phyloP scores from a whole-genome alignment of 2,113 vertebrate species.

The Psephotus haematonotus region DNA sequence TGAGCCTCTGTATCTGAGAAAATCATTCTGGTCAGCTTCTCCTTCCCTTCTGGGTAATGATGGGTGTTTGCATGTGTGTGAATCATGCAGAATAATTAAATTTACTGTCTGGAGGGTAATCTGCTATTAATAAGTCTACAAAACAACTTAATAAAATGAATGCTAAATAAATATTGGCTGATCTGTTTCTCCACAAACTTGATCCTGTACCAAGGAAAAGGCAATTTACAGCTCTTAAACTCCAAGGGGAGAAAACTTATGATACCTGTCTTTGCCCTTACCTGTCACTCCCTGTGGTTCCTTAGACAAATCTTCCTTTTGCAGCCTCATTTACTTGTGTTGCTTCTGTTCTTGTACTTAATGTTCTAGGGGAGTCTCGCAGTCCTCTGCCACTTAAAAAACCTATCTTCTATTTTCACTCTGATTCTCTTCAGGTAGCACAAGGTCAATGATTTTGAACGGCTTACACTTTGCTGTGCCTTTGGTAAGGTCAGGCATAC shows the following conservation, averaged over 20 bases:
- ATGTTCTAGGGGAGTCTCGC: neutral
- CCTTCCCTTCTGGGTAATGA: rapidly evolving
- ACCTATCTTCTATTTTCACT: neutral
- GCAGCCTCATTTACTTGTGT: neutral
- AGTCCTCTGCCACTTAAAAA: neutral
- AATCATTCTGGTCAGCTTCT: neutral
- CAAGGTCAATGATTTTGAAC: neutral
- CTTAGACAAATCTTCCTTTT: neutral
- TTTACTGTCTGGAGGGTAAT: neutral
- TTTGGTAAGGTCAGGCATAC: neutral
- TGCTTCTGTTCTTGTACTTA: neutral
- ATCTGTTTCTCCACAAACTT: neutral
- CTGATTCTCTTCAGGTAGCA: neutral
- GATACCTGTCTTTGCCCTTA: neutral
- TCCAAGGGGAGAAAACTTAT: neutral
- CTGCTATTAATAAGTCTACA: neutral
- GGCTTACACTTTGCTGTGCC: neutral
- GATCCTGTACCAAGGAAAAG: neutral
- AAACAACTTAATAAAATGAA: neutral
- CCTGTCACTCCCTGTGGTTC: neutral
- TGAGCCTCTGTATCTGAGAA: neutral
- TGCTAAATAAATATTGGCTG: neutral
- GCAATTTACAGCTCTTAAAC: neutral
- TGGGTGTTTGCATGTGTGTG: neutral
- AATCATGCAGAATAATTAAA: neutral